Evolutionary conservation across 2,888 invertebrate species (phyloP).

Genomic region (Drosophila kambysellisi): DNA sequence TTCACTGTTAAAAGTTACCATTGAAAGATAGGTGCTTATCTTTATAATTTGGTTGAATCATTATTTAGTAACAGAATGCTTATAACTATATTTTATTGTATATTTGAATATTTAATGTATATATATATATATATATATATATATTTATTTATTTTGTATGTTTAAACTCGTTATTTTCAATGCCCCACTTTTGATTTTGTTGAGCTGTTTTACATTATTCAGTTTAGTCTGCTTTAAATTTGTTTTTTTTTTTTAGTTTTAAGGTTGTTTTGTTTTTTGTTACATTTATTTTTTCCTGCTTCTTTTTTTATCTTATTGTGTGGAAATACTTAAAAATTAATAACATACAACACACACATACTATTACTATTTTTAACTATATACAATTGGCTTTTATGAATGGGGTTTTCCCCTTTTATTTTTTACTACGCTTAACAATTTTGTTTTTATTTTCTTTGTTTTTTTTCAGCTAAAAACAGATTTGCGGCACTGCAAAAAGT

Average conservation of each 20-base stretch:
- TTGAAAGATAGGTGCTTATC: conserved; percentile 27
- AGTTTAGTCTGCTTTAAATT: conserved; percentile 9
- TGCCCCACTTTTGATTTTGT: conserved; percentile 31
- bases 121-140: conserved; percentile 6
- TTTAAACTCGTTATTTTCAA: conserved; percentile 42
- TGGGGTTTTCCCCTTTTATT: conserved; percentile 3
- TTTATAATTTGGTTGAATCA: conserved; percentile 7
- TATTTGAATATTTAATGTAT: conserved; percentile 9
- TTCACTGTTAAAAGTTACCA: conserved; percentile 28
- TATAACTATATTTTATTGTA: conserved; percentile 38
- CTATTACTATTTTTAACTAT: conserved; percentile 68
- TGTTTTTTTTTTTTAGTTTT: background rate
- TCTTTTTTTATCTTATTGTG: conserved; percentile 43
- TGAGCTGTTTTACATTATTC: conserved; percentile 38
- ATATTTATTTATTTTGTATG: background rate
- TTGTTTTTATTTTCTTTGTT: conserved; percentile 27
- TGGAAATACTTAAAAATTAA: conserved; percentile 60
- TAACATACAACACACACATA: conserved; percentile 77
- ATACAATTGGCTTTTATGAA: conserved; percentile 49
- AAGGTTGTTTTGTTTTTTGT: conserved; percentile 4
- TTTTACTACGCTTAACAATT: conserved; percentile 54
- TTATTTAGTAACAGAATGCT: conserved; percentile 50
- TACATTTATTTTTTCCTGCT: conserved; percentile 16
- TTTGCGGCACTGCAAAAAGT: conserved; percentile 31
- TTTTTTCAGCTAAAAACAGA: conserved; percentile 44